phyloP scores from a whole-genome alignment of 2,888 invertebrate species.

The Polymixis flavicincta region DNA sequence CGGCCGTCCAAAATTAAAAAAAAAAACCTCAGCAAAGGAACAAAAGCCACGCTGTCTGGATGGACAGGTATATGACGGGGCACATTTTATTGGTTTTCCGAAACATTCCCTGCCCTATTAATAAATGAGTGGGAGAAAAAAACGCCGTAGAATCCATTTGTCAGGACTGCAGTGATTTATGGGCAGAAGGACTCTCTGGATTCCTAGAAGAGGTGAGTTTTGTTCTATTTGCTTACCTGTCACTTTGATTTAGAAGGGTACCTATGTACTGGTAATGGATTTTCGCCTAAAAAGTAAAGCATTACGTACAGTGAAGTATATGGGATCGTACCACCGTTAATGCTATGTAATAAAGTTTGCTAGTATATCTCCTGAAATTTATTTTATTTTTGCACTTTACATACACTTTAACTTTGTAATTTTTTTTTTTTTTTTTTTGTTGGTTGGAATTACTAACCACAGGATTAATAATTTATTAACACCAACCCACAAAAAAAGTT shows the following conservation, averaged over 20 bases:
- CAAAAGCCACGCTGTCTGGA: conserved; percentile 89
- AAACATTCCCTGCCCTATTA: conserved; percentile 90
- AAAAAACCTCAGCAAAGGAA: conserved; percentile 78
- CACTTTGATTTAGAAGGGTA: conserved; percentile 87
- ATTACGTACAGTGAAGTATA: conserved; percentile 43
- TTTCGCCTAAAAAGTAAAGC: conserved; percentile 57
- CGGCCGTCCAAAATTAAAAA: conserved; percentile 76
- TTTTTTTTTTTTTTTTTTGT: neutral
- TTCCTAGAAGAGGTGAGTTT: conserved; percentile 89
- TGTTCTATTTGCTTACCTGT: conserved; percentile 91
- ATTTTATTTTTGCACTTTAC: too few species aligned
- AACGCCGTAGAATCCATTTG: conserved; percentile 90
- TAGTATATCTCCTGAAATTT: neutral
- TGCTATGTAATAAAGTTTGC: neutral
- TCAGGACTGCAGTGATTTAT: conserved; percentile 89
- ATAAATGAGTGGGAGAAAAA: conserved; percentile 90
- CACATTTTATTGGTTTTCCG: conserved; percentile 91
- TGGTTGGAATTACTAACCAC: too few species aligned
- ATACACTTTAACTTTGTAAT: neutral
- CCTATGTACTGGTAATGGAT: conserved; percentile 66
- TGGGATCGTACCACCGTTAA: neutral
- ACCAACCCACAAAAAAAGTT: too few species aligned
- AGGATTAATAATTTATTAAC: too few species aligned
- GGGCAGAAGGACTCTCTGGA: conserved; percentile 85
- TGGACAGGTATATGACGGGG: conserved; percentile 90